phyloP scores from a whole-genome alignment of 2,113 vertebrate species.

The Promerops cafer region DNA sequence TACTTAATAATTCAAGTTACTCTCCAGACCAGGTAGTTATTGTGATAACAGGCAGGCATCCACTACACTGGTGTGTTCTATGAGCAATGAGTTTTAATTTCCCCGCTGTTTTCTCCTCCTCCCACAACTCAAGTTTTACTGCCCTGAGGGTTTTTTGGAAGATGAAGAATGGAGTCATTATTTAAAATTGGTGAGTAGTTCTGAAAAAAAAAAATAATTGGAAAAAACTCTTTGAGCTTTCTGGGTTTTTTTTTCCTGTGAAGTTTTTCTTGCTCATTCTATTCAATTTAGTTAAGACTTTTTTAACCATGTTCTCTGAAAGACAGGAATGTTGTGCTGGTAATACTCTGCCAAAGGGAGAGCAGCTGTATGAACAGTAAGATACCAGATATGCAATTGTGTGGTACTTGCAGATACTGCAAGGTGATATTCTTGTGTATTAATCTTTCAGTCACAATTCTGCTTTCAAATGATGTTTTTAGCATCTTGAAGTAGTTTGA shows the following conservation, averaged over 20 bases:
- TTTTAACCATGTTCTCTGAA: not conserved
- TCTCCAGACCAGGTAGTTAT: not conserved
- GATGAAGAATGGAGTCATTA: not conserved
- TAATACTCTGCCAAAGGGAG: not conserved
- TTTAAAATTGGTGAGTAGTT: not conserved
- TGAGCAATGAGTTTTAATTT: not conserved
- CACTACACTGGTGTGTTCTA: rapidly evolving
- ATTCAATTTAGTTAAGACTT: not conserved
- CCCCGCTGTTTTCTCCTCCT: not conserved
- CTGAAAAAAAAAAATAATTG: not conserved
- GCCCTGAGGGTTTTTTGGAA: not conserved
- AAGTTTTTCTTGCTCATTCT: not conserved
- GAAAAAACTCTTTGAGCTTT: not conserved
- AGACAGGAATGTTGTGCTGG: not conserved
- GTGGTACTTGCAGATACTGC: not conserved
- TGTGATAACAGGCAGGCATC: not conserved
- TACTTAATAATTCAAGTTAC: not conserved
- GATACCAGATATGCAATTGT: not conserved
- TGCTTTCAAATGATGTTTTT: not conserved
- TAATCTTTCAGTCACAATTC: not conserved
- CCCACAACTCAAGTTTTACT: not conserved
- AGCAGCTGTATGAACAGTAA: not conserved
- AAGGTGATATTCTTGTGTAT: not conserved
- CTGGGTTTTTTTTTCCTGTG: not conserved
- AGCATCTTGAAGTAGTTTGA: not conserved